These are phyloP conservation scores for Synergus laeviventris DNA, from an alignment of 2,888 invertebrate genomes.

Conservation along the genomic window DNA sequence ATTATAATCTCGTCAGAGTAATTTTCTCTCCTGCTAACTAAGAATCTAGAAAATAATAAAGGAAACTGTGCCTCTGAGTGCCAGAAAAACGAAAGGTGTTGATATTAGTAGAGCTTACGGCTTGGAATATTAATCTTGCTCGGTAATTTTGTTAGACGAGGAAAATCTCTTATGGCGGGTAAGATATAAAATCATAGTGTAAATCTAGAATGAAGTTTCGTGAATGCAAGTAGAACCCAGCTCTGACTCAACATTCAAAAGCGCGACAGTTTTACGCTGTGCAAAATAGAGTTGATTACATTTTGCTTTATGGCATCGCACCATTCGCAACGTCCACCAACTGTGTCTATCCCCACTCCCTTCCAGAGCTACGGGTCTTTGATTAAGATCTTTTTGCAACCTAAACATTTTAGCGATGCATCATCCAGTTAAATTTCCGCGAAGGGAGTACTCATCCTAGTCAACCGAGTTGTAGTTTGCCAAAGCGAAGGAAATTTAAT, in stretches of 20 bases:
- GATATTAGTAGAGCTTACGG: constrained; percentile 42
- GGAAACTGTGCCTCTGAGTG: neutral
- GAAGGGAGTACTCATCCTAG: constrained; percentile 39
- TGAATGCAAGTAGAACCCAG: constrained; percentile 41
- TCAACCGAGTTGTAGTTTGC: constrained; percentile 51
- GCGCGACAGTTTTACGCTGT: constrained; percentile 44
- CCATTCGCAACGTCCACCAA: constrained; percentile 37
- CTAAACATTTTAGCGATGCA: constrained; percentile 38
- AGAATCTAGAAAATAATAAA: neutral
- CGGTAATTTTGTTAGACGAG: constrained; percentile 50
- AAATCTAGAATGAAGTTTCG: constrained; percentile 33
- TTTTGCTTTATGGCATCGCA: constrained; percentile 42
- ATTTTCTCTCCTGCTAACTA: neutral
- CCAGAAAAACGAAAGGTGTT: constrained; percentile 9
- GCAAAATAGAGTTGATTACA: constrained; percentile 45
- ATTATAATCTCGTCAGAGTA: neutral
- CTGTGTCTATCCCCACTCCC: neutral
- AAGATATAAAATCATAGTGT: constrained; percentile 40
- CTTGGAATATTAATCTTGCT: constrained; percentile 52
- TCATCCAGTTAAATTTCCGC: constrained; percentile 34
- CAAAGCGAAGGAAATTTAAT: constrained; percentile 36
- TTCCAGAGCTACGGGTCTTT: constrained; percentile 10
- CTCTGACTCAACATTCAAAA: constrained; percentile 29
- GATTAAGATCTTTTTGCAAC: constrained; percentile 39
- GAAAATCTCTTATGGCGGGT: constrained; percentile 39